Conservation (phyloP, 2,797 vertebrate species). For the Diplodus puntazzo region DNA sequence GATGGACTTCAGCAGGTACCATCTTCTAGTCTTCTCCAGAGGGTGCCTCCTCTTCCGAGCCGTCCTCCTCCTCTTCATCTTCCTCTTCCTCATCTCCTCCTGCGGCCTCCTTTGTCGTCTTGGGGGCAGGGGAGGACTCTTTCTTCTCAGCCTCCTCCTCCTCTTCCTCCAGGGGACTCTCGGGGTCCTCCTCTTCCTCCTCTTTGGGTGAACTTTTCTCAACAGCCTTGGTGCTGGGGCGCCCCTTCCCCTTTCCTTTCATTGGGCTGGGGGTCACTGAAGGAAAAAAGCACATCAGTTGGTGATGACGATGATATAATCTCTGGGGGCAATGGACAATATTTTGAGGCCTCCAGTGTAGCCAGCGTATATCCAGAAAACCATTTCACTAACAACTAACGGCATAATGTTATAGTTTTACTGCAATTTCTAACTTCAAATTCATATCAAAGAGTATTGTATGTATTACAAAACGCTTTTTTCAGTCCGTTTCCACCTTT, state of each 20-base stretch:
- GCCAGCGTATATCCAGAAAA: too few species aligned
- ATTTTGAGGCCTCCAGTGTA: too few species aligned
- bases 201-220: constrained; percentile 98
- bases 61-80: constrained; percentile 90
- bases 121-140: constrained; percentile 89
- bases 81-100: constrained; percentile 82
- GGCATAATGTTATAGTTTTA: neutral
- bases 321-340: too few species aligned
- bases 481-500: too few species aligned
- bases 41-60: constrained; percentile 95
- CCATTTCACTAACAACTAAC: neutral
- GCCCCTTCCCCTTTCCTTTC: constrained; percentile 98
- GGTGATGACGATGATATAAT: too few species aligned
- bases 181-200: constrained; percentile 85
- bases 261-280: constrained; percentile 97
- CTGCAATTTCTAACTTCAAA: neutral
- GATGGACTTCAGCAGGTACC: constrained; percentile 59
- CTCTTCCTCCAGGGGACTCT: constrained; percentile 86
- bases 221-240: constrained; percentile 92
- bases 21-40: constrained; percentile 97
- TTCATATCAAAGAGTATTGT: neutral
- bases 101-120: constrained; percentile 83
- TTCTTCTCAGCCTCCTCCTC: constrained; percentile 91
- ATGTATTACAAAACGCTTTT: too few species aligned
- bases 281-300: constrained; percentile 3